Evolutionary conservation across 2,888 invertebrate genomes (phyloP).

Genomic region (Nomada fabriciana): DNA sequence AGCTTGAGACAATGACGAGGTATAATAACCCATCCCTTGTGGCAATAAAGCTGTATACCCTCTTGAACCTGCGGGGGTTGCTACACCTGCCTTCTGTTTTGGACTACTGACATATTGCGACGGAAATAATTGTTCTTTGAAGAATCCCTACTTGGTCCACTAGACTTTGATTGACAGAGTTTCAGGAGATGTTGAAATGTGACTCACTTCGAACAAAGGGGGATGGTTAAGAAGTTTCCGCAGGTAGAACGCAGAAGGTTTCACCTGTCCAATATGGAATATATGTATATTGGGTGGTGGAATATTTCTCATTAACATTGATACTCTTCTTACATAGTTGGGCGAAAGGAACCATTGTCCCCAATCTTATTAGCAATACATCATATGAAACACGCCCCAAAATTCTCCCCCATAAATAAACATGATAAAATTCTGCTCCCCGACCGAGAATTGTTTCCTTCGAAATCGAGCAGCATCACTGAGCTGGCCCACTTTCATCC

Average conservation of each 20-base stretch:
- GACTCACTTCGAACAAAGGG: too few relatives aligned
- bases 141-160: background rate
- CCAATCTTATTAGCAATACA: too few relatives aligned
- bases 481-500: background rate
- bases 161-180: too few relatives aligned
- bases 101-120: background rate
- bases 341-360: background rate
- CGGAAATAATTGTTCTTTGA: background rate
- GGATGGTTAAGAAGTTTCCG: background rate
- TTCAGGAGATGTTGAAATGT: too few relatives aligned
- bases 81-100: background rate
- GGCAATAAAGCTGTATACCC: background rate
- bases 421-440: too few relatives aligned
- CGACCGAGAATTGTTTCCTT: too few relatives aligned
- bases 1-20: slow-evolving; percentile 34
- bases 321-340: background rate
- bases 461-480: background rate
- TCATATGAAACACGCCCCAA: too few relatives aligned
- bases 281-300: background rate
- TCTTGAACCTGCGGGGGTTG: too few relatives aligned
- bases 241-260: background rate
- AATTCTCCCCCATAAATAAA: too few relatives aligned
- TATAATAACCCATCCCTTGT: slow-evolving; percentile 1
- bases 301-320: background rate
- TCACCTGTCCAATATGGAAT: background rate